These are phyloP conservation scores for Lepidonotus clava DNA, from an alignment of 2,888 invertebrate species.

Conservation along the genomic window DNA sequence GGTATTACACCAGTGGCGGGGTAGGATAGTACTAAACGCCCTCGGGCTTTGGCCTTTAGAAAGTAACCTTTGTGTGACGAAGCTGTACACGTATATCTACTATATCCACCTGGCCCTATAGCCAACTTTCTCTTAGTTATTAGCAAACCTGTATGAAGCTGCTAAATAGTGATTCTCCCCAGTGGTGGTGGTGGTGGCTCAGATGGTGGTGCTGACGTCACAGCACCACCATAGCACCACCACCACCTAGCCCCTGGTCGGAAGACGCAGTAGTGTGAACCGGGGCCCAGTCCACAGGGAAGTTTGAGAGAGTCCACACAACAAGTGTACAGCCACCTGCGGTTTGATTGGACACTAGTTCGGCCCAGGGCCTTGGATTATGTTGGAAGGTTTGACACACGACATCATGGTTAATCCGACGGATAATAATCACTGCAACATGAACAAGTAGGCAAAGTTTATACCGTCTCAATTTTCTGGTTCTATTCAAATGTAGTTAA, in stretches of 20 bases:
- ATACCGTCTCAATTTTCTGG: too few species aligned
- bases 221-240: not conserved
- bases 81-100: too few species aligned
- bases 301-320: not conserved
- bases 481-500: too few species aligned
- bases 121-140: too few species aligned
- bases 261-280: not conserved
- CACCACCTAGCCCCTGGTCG: not conserved
- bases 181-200: not conserved
- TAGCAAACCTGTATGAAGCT: too few species aligned
- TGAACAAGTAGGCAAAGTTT: too few species aligned
- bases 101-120: too few species aligned
- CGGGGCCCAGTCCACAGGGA: not conserved
- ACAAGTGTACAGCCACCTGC: not conserved
- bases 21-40: too few species aligned
- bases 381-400: slow-evolving; percentile 3
- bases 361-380: not conserved
- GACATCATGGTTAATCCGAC: slow-evolving; percentile 41
- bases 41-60: too few species aligned
- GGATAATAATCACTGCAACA: slow-evolving; percentile 26
- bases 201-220: not conserved
- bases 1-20: too few species aligned
- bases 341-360: not conserved
- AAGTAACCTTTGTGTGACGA: too few species aligned
- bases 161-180: too few species aligned